Conservation (phyloP, 2,797 vertebrate species). For the Myotis daubentonii region DNA sequence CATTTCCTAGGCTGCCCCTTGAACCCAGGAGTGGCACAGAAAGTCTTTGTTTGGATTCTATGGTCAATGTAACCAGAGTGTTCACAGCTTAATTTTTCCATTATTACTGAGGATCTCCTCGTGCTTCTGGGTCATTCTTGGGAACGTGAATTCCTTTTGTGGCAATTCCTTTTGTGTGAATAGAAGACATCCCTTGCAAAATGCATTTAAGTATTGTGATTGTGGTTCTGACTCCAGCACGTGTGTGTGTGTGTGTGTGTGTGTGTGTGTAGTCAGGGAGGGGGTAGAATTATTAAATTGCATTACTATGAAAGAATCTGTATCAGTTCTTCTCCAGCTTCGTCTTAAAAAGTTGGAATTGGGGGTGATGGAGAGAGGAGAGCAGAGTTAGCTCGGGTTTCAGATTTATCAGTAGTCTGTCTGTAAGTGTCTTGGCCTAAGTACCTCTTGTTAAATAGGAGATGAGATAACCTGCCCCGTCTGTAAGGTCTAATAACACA, state of each 20-base stretch:
- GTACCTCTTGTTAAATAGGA: conserved; percentile 67
- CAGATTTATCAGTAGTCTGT: conserved; percentile 66
- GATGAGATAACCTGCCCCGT: conserved; percentile 59
- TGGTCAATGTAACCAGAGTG: conserved; percentile 26
- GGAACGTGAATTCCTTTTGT: conserved; percentile 25
- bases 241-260: too few species aligned
- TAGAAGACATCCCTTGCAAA: background rate
- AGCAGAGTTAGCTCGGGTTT: conserved; percentile 43
- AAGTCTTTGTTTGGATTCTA: conserved; percentile 60
- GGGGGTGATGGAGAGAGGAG: conserved; percentile 13
- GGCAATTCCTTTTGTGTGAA: conserved; percentile 18
- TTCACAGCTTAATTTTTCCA: conserved; percentile 62
- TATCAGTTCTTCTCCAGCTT: background rate
- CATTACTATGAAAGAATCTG: background rate
- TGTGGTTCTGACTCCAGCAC: background rate
- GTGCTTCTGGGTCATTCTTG: conserved; percentile 48
- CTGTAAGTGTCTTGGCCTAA: conserved; percentile 65
- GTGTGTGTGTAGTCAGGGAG: background rate
- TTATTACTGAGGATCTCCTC: conserved; percentile 22
- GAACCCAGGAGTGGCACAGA: conserved; percentile 64
- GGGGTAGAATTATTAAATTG: background rate
- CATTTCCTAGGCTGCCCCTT: conserved; percentile 62
- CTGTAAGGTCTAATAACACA: conserved; percentile 65
- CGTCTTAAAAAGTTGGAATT: conserved; percentile 35
- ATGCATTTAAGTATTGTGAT: background rate